A percentile compares a stretch with the other conserved stretches of the same genome.
These are phyloP conservation scores for Eustalomyia histrio DNA, from an alignment of 2,888 invertebrate species.

Conservation along the genomic window DNA sequence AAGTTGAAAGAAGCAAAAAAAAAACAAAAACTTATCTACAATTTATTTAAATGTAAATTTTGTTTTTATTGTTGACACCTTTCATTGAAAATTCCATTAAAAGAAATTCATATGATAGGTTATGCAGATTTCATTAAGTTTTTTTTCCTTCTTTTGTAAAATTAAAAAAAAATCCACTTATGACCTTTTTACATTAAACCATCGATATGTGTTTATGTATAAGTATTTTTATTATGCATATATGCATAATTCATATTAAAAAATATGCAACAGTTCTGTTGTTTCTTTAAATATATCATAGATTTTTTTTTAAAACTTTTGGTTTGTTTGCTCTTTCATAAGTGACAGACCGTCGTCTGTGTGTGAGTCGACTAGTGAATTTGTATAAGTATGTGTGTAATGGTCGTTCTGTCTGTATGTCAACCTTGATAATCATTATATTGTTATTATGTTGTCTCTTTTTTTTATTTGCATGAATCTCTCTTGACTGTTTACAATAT, in stretches of 20 bases:
- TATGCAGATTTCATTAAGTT: no score
- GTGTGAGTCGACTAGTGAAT: neutral
- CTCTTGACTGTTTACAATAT: neutral
- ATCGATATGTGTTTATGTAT: no score
- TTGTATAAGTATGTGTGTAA: neutral
- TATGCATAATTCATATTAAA: slow-evolving; percentile 15
- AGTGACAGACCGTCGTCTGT: neutral
- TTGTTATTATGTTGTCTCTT: slow-evolving; percentile 41
- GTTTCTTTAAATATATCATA: neutral
- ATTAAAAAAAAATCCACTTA: no score
- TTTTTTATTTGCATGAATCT: neutral
- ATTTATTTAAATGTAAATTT: no score
- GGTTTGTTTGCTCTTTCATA: neutral
- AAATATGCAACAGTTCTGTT: slow-evolving; percentile 45
- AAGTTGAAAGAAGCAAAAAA: no score
- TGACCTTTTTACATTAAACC: no score
- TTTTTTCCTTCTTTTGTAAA: no score
- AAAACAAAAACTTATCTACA: no score
- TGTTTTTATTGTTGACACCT: no score
- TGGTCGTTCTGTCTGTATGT: slow-evolving; percentile 33
- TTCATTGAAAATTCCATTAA: no score
- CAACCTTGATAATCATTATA: slow-evolving; percentile 59
- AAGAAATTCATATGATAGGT: no score
- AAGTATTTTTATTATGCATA: neutral
- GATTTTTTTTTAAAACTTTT: neutral